Conservation (phyloP, 2,888 invertebrate species). For the Cheilosia scutellata region DNA sequence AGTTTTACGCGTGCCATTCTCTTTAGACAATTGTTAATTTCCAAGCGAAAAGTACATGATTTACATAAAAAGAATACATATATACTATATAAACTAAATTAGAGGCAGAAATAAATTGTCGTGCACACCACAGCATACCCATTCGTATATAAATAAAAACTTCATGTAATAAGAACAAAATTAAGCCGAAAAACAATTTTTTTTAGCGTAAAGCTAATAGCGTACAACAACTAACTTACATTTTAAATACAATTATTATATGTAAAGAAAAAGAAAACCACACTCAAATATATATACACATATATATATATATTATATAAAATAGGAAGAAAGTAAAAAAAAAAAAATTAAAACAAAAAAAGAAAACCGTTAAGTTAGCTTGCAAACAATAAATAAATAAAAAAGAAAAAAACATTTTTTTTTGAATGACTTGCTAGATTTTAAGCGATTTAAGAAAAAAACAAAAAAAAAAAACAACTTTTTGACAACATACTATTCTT, state of each 20-base stretch:
- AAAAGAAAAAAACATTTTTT: constrained; percentile 43
- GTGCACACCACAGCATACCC: constrained; percentile 47
- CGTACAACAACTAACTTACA: constrained; percentile 71
- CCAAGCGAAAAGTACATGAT: constrained; percentile 61
- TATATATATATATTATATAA: constrained; percentile 38
- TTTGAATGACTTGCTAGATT: constrained; percentile 72
- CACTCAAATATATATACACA: constrained; percentile 51
- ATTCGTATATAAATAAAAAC: constrained; percentile 37
- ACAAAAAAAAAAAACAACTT: constrained; percentile 47
- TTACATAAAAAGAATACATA: constrained; percentile 26
- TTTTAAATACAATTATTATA: constrained; percentile 66
- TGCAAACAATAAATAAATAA: constrained; percentile 69
- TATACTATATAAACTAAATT: constrained; percentile 7
- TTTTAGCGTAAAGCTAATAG: constrained; percentile 59
- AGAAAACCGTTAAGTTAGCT: constrained; percentile 59
- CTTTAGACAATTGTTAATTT: constrained; percentile 67
- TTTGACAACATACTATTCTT: constrained; percentile 71
- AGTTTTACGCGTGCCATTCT: constrained; percentile 69
- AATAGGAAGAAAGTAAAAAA: constrained; percentile 62
- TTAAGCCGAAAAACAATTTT: constrained; percentile 54
- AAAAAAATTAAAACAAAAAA: constrained; percentile 34
- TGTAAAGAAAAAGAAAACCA: constrained; percentile 51
- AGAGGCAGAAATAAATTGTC: constrained; percentile 41
- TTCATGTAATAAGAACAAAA: constrained; percentile 65
- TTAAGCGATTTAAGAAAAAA: constrained; percentile 60